These are phyloP conservation scores for Syrista parreyssii DNA, from an alignment of 2,888 invertebrate species.

Conservation along the genomic window DNA sequence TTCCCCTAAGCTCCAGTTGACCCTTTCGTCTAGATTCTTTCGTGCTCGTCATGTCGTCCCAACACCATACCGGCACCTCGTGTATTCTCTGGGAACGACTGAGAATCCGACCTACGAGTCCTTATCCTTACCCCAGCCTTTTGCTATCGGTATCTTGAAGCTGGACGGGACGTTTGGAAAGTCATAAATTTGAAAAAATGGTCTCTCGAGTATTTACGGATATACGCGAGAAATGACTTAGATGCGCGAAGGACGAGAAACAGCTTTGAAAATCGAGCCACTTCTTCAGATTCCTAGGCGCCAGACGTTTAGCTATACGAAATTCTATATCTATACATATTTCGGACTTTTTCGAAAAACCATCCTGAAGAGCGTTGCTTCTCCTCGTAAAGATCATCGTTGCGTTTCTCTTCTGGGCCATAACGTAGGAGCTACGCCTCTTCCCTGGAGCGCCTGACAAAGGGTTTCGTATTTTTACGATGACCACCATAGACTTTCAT, in stretches of 20 bases:
- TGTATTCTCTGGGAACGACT: not conserved
- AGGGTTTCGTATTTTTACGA: not conserved
- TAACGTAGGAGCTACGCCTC: not conserved
- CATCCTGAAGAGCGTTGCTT: not conserved
- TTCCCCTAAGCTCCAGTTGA: not conserved
- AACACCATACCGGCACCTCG: not conserved
- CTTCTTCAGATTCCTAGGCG: not conserved
- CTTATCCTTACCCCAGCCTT: not conserved
- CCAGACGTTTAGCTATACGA: not conserved
- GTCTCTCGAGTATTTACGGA: not conserved
- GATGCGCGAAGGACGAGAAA: not conserved
- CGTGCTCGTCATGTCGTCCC: not conserved
- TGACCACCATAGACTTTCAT: not conserved
- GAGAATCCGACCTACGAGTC: not conserved
- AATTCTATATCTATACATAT: not conserved
- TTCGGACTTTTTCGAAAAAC: conserved; percentile 5
- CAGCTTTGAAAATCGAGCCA: not conserved
- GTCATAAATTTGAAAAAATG: not conserved
- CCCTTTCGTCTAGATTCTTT: not conserved
- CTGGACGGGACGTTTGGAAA: not conserved
- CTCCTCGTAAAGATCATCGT: not conserved
- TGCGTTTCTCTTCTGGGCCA: not conserved
- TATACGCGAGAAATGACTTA: not conserved
- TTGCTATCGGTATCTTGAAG: not conserved
- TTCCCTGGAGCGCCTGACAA: not conserved